Conservation (phyloP, 92 coral and sea anemone genomes). For the Palythoa grandis region DNA sequence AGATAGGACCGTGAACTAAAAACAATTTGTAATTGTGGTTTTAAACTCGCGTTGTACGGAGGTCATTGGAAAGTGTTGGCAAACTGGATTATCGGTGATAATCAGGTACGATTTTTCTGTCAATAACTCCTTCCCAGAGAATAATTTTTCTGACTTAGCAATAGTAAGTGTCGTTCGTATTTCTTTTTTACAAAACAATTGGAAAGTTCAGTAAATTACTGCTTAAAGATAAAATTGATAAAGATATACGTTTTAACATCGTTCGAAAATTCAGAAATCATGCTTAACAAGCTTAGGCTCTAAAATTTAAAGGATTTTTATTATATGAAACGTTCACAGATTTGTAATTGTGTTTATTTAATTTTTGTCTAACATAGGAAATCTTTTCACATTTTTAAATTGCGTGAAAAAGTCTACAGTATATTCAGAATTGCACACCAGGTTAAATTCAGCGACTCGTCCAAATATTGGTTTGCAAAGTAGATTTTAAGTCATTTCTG, state of each 20-base stretch:
- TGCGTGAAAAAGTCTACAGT: too few species aligned
- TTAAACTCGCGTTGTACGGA: neutral
- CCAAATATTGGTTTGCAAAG: too few species aligned
- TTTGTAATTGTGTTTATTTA: too few species aligned
- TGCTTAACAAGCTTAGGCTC: neutral
- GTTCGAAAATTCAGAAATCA: neutral
- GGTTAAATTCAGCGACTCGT: too few species aligned
- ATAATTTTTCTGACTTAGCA: neutral
- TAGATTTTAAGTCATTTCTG: too few species aligned
- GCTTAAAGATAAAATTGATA: neutral
- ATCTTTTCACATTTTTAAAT: too few species aligned
- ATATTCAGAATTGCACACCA: too few species aligned
- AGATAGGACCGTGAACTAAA: slow-evolving; percentile 25
- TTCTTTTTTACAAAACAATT: slow-evolving; percentile 13
- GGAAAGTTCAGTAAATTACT: neutral
- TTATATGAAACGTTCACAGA: too few species aligned
- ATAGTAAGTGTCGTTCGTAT: neutral
- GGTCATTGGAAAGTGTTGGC: neutral
- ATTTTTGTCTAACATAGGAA: too few species aligned
- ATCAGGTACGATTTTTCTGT: slow-evolving; percentile 18
- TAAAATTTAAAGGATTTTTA: neutral
- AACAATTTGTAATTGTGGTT: slow-evolving; percentile 31
- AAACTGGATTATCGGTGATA: neutral
- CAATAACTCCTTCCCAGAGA: neutral
- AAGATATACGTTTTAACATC: neutral